These are phyloP conservation scores for Latrodectus geometricus DNA, from an alignment of 1,140 invertebrate species.

Conservation along the genomic window DNA sequence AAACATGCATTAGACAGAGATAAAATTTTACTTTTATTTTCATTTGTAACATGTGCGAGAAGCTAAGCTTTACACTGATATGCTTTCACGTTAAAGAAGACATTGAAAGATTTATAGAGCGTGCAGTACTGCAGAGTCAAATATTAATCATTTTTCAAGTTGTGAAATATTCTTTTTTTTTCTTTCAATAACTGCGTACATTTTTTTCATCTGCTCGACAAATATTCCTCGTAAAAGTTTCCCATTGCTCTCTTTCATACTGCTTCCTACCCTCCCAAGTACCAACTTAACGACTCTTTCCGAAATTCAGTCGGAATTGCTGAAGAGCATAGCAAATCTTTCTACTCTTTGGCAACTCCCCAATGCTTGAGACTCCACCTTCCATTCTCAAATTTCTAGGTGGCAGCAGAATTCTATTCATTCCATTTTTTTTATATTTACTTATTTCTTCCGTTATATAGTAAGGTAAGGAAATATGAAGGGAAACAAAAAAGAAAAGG, in stretches of 20 bases:
- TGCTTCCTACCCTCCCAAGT: neutral
- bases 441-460: neutral
- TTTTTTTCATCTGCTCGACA: neutral
- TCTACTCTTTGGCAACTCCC: neutral
- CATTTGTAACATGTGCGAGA: too few species aligned
- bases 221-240: neutral
- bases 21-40: too few species aligned
- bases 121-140: too few species aligned
- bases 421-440: neutral
- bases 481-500: neutral
- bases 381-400: conserved; percentile 40
- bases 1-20: too few species aligned
- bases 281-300: conserved; percentile 3
- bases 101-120: too few species aligned
- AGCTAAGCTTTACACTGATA: too few species aligned
- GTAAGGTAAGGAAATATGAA: neutral
- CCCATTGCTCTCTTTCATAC: neutral
- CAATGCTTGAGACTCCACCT: neutral
- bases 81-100: too few species aligned
- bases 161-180: neutral
- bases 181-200: neutral
- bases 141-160: neutral
- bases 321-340: conserved; percentile 33
- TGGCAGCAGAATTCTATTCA: neutral
- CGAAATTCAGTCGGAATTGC: neutral